Conservation (phyloP, 1,140 invertebrate genomes). For the Drosophila persimilis region DNA sequence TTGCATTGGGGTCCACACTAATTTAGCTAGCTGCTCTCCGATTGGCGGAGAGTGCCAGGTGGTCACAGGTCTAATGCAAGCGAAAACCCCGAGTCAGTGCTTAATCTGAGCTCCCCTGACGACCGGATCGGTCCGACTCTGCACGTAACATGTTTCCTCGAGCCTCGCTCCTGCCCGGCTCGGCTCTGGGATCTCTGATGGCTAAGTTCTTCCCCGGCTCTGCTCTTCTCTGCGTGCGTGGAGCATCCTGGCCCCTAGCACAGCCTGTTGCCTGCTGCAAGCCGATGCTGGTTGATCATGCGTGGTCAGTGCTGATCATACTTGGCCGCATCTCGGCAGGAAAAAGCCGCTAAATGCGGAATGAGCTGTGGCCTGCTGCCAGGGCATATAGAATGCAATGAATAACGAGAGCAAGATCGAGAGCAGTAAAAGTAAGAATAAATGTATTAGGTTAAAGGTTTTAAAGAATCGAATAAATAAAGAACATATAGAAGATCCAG, state of each 20-base stretch:
- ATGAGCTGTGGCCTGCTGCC: too few species aligned
- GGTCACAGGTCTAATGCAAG: slow-evolving; percentile 69
- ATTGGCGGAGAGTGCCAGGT: slow-evolving; percentile 72
- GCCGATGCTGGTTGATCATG: too few species aligned
- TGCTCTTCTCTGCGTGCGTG: slow-evolving; percentile 8
- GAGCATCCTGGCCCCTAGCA: slow-evolving; percentile 32
- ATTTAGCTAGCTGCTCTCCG: slow-evolving; percentile 67
- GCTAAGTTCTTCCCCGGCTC: background rate
- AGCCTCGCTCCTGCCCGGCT: background rate
- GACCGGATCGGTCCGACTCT: slow-evolving; percentile 4
- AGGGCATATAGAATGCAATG: too few species aligned
- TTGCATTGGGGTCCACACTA: slow-evolving; percentile 52
- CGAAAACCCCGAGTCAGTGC: slow-evolving; percentile 33
- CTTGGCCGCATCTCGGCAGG: too few species aligned
- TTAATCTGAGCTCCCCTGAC: slow-evolving; percentile 62
- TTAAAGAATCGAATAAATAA: too few species aligned
- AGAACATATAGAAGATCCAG: too few species aligned
- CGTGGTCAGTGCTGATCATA: too few species aligned
- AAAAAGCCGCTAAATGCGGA: too few species aligned
- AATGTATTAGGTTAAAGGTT: too few species aligned
- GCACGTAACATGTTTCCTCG: slow-evolving; percentile 41
- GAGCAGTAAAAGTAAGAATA: too few species aligned
- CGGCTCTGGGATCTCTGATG: slow-evolving; percentile 1
- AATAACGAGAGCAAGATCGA: too few species aligned
- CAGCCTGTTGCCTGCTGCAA: too few species aligned